phyloP scores from a whole-genome alignment of 2,888 invertebrate genomes.

The Cheilosia soror region DNA sequence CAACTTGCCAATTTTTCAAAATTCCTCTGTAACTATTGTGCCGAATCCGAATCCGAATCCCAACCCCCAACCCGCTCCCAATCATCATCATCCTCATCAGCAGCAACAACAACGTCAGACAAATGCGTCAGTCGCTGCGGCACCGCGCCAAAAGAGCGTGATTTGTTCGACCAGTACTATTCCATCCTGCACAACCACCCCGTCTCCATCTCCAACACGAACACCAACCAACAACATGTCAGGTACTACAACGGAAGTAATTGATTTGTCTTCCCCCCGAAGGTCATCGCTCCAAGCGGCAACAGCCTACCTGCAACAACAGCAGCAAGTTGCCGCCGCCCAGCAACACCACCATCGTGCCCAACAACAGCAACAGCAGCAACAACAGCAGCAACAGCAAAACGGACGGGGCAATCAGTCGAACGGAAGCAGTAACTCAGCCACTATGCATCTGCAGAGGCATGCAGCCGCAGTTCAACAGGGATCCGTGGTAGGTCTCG shows the following conservation, averaged over 20 bases:
- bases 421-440: conserved; percentile 75
- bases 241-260: conserved; percentile 83
- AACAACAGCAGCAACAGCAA: conserved; percentile 77
- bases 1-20: conserved; percentile 64
- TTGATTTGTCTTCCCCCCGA: conserved; percentile 85
- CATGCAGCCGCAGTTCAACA: conserved; percentile 79
- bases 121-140: conserved; percentile 48
- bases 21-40: conserved; percentile 80
- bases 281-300: conserved; percentile 82
- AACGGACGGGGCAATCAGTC: conserved; percentile 73
- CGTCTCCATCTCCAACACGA: conserved; percentile 78
- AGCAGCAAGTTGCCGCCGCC: conserved; percentile 78
- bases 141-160: conserved; percentile 81
- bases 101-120: conserved; percentile 63
- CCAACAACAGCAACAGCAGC: conserved; percentile 76
- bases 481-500: conserved; percentile 77
- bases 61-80: conserved; percentile 31
- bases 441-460: conserved; percentile 85
- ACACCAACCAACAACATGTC: conserved; percentile 75
- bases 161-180: conserved; percentile 81
- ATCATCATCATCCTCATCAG: conserved; percentile 45
- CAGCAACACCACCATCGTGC: conserved; percentile 79
- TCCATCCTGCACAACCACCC: conserved; percentile 75
- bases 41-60: conserved; percentile 82
- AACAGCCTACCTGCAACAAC: conserved; percentile 76